phyloP scores from a whole-genome alignment of 2,888 invertebrate genomes.

The Hypomecis atomaria region DNA sequence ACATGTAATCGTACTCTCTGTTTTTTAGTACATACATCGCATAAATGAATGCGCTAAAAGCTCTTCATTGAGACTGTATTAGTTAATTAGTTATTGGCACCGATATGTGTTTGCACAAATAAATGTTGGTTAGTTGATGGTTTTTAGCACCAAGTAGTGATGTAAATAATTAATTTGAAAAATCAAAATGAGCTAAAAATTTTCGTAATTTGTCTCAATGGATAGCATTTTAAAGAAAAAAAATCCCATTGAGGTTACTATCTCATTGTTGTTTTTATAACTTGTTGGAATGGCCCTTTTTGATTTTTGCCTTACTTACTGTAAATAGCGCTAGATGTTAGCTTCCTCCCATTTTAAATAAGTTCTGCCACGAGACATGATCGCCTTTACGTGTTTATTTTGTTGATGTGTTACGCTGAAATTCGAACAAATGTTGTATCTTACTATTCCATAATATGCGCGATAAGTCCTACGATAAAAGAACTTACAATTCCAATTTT shows the following conservation, averaged over 20 bases:
- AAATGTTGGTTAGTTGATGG: conserved; percentile 1
- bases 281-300: conserved; percentile 26
- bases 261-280: conserved; percentile 18
- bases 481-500: too few species aligned
- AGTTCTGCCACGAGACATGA: conserved; percentile 54
- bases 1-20: too few species aligned
- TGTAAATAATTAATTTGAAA: not conserved
- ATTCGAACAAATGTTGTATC: not conserved
- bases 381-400: conserved; percentile 44
- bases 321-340: conserved; percentile 50
- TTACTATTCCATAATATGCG: too few species aligned
- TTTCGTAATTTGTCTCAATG: conserved; percentile 3
- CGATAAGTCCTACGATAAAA: too few species aligned
- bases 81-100: not conserved
- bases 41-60: not conserved
- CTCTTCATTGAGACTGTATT: conserved; percentile 15
- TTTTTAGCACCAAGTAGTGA: conserved; percentile 3
- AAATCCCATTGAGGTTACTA: not conserved
- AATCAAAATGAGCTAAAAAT: not conserved
- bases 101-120: conserved; percentile 6
- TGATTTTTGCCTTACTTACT: conserved; percentile 25
- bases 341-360: conserved; percentile 34
- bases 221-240: not conserved
- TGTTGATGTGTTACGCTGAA: conserved; percentile 49
- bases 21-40: conserved; percentile 2